Conservation (phyloP, 2,888 invertebrate species). For the Nephrotoma guestfalica region DNA sequence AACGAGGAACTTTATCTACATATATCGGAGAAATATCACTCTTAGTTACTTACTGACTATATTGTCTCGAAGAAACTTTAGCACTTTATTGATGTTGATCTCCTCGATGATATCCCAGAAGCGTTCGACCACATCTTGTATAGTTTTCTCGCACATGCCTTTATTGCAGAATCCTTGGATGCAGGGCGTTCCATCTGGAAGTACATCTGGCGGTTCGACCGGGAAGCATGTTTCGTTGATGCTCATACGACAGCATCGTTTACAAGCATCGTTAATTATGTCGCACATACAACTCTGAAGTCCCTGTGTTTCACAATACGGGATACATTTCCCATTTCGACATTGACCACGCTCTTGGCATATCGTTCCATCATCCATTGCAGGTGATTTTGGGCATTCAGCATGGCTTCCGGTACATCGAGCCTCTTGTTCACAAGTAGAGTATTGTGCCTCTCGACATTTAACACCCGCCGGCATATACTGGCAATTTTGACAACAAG, state of each 20-base stretch:
- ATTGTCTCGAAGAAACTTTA: conserved; percentile 79
- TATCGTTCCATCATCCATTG: conserved; percentile 68
- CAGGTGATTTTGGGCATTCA: conserved; percentile 73
- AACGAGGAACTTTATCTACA: not conserved
- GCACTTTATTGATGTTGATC: conserved; percentile 84
- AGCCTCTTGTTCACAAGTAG: conserved; percentile 86
- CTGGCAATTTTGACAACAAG: conserved; percentile 85
- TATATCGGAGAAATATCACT: not conserved
- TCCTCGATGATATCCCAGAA: conserved; percentile 98
- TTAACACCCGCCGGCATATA: conserved; percentile 70
- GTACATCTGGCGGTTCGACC: conserved; percentile 72
- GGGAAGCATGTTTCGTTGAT: conserved; percentile 86
- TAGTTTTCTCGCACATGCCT: conserved; percentile 87
- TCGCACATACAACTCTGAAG: conserved; percentile 95
- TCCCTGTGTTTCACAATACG: conserved; percentile 88
- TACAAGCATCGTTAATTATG: conserved; percentile 82
- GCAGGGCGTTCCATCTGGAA: conserved; percentile 89
- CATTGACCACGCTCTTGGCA: conserved; percentile 90
- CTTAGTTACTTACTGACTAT: conserved; percentile 57
- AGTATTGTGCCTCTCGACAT: conserved; percentile 81
- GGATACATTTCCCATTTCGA: conserved; percentile 77
- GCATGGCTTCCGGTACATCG: conserved; percentile 69
- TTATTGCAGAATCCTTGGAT: conserved; percentile 94
- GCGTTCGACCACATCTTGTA: conserved; percentile 87
- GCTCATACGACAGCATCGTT: conserved; percentile 77